phyloP scores from a whole-genome alignment of 2,113 vertebrate genomes.

The Puma concolor region DNA sequence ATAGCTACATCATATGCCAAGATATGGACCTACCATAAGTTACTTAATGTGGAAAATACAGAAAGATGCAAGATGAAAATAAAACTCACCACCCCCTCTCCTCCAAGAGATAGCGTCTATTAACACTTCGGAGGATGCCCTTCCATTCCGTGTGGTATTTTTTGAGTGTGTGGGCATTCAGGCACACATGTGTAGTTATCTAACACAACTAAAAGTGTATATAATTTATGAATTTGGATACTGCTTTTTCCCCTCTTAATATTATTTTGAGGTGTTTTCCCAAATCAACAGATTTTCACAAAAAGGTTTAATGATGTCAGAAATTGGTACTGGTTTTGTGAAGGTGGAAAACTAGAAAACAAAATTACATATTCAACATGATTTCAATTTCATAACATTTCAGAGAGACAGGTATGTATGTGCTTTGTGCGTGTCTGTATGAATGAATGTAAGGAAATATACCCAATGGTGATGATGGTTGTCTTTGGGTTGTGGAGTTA shows the following conservation, averaged over 20 bases:
- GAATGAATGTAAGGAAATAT: not conserved
- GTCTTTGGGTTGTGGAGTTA: not conserved
- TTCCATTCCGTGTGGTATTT: not conserved
- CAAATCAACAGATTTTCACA: conserved; percentile 44
- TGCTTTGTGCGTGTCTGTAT: not conserved
- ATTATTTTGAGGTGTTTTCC: not conserved
- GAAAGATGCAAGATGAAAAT: conserved; percentile 12
- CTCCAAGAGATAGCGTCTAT: not conserved
- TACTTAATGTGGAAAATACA: not conserved
- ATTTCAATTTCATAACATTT: not conserved
- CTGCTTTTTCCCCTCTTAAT: not conserved
- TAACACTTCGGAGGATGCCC: not conserved
- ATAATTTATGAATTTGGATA: not conserved
- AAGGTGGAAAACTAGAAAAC: conserved; percentile 16
- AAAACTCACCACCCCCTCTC: not conserved
- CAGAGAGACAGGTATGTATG: not conserved
- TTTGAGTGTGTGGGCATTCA: not conserved
- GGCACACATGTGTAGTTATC: not conserved
- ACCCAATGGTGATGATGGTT: not conserved
- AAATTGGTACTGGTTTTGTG: conserved; percentile 47
- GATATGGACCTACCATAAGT: too few relatives aligned
- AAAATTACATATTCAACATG: not conserved
- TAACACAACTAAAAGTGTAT: not conserved
- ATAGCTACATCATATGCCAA: too few relatives aligned
- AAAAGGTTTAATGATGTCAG: conserved; percentile 44